These are phyloP conservation scores for Sclerodermus sp. DNA, from an alignment of 2,888 invertebrate species.

Conservation along the genomic window DNA sequence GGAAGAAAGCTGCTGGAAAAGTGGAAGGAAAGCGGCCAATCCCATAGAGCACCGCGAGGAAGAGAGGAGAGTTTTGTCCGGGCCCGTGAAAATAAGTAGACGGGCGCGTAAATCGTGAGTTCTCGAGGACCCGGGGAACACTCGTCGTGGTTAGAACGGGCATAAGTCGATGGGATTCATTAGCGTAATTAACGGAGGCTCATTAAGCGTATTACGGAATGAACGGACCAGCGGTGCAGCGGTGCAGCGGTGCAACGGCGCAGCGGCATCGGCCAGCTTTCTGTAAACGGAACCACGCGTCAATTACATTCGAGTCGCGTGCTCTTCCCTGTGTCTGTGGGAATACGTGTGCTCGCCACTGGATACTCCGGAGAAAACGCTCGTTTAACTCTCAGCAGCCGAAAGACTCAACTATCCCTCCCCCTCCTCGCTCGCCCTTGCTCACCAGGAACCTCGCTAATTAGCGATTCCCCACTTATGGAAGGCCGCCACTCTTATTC, in stretches of 20 bases:
- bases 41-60: no score
- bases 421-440: not conserved
- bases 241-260: no score
- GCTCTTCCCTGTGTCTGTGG: slow-evolving; percentile 13
- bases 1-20: no score
- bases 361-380: not conserved
- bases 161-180: slow-evolving; percentile 42
- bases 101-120: no score
- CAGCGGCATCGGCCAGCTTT: slow-evolving; percentile 21
- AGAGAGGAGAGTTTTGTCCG: no score
- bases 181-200: slow-evolving; percentile 48
- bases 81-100: no score
- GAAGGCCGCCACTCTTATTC: no score
- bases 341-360: no score
- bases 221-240: slow-evolving; percentile 20
- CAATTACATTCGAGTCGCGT: slow-evolving; percentile 41
- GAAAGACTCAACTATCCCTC: not conserved
- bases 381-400: not conserved
- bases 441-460: not conserved
- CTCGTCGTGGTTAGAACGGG: slow-evolving; percentile 11
- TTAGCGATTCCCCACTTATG: slow-evolving; percentile 3
- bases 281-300: slow-evolving; percentile 36
- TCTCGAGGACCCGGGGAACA: not conserved
- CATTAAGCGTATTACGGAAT: slow-evolving; percentile 42
- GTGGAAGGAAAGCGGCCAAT: no score